Evolutionary conservation across 30 jellyfish, hydroid and myxozoan genomes (phyloP), one percentile per base, ranked within the genome.

Genomic region (Aurelia sp.): DNA sequence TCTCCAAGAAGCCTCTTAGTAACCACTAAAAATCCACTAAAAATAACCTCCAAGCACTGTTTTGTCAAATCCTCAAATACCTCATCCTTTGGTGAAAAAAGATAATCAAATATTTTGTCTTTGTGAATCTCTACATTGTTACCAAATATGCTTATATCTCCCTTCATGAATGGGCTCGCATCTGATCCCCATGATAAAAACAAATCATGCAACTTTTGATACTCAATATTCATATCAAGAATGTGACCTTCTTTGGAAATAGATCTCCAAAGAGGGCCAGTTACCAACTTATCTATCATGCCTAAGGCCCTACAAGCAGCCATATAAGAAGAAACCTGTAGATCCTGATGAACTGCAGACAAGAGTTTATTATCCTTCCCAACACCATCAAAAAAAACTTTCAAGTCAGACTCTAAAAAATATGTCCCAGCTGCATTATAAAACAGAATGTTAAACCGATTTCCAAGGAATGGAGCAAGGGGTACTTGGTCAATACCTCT

Each of bases 251-350:
- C 53, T 57, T 76, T 59, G 22, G 53, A 82, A 19, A 76, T 76
- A 19, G n/a, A 37, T 58, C 81, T 53, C 87, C 87, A 76, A 52
- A 76, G 81, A 50, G 81, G 87, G 15, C 87, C 87, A 51, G 87
- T 76, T 6, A 76, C 57, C 53, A 23, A 19, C 27, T 76, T 76
- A 52, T 76, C 81, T 15, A 52, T 76, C 82, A 76, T 30, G 52
- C 52, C 52, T 41, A 41, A 41, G 52, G 52, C 52, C 7, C 52
- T 41, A 41, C 52, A 41, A 41, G 52, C 83, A n/a, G n/a, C n/a
- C 23, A 82, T 16, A 71, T 1, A 40, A 35, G 92, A 51, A 10
- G 77, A 16, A 41, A 50, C 92, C 15, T 69, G n/a, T 68, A 69
- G 21, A 66, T 63, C 90, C 37, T 80, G 53, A n/a, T 66, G 57